A percentile compares a stretch with the other conserved stretches of the same genome.
phyloP scores from a whole-genome alignment of 2,797 vertebrate species.

The Sarcoramphus papa region DNA sequence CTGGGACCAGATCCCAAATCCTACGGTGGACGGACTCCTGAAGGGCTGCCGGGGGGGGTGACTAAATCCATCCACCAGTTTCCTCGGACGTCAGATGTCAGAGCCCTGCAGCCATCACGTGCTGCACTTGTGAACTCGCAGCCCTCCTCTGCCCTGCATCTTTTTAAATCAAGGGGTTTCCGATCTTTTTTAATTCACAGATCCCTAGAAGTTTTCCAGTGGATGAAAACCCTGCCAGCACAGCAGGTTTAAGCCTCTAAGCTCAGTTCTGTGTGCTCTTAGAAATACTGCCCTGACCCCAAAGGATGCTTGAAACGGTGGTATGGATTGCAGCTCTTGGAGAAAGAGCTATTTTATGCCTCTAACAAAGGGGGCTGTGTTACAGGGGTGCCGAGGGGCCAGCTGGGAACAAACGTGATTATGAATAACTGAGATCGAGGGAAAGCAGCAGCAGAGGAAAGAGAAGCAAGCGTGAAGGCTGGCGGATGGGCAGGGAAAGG shows the following conservation, averaged over 20 bases:
- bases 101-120: not conserved
- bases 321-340: not conserved
- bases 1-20: not conserved
- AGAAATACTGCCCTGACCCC: constrained; percentile 10
- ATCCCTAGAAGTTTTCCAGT: not conserved
- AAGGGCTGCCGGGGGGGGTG: not conserved
- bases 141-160: not conserved
- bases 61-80: not conserved
- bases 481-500: not conserved
- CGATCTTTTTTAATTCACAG: not conserved
- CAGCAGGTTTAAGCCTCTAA: constrained; percentile 10
- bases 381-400: not conserved
- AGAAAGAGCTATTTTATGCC: constrained; percentile 35
- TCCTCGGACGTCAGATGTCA: not conserved
- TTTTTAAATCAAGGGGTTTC: not conserved
- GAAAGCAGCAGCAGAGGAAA: not conserved
- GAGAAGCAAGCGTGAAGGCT: not conserved
- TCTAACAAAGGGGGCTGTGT: constrained; percentile 36
- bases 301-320: not conserved
- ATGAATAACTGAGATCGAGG: not conserved
- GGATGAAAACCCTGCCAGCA: not conserved
- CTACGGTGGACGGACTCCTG: rapidly evolving
- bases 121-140: not conserved
- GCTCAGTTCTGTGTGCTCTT: not conserved
- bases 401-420: not conserved